Evolutionary conservation across 35 echinoderm and acorn worm species (phyloP).

Genomic region (Lytechinus pictus): DNA sequence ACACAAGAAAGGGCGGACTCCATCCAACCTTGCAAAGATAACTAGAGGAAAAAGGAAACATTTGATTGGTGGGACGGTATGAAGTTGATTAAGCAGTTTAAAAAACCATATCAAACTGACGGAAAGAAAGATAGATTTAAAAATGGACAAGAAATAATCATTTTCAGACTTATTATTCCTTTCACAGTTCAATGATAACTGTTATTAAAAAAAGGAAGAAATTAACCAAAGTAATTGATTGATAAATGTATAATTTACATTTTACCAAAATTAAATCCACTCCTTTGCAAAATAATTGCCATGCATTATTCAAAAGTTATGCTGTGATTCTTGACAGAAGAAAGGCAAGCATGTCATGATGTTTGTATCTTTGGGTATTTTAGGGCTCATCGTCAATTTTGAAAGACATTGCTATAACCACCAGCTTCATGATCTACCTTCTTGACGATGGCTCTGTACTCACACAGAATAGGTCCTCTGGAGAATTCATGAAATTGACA

Average conservation of each 20-base stretch:
- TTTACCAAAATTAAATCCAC: background rate
- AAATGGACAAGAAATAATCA: no score
- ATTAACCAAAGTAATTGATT: no score
- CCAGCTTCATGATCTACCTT: background rate
- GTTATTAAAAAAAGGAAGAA: no score
- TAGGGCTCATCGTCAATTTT: background rate
- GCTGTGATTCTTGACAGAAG: background rate
- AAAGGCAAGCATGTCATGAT: background rate
- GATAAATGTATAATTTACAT: background rate
- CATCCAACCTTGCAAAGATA: no score
- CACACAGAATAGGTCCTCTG: background rate
- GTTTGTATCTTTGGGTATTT: background rate
- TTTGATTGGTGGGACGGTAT: no score
- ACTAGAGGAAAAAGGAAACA: no score
- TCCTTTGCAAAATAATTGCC: background rate
- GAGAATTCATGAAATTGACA: background rate
- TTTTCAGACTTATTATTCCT: no score
- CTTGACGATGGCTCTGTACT: background rate
- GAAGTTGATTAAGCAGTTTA: no score
- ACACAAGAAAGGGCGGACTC: no score
- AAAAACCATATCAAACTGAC: no score
- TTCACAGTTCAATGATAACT: no score
- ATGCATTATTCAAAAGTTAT: background rate
- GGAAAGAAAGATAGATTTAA: no score
- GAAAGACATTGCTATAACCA: conserved; percentile 32